These are phyloP conservation scores for Andrena trimmerana DNA, from an alignment of 2,888 invertebrate species.

Conservation along the genomic window DNA sequence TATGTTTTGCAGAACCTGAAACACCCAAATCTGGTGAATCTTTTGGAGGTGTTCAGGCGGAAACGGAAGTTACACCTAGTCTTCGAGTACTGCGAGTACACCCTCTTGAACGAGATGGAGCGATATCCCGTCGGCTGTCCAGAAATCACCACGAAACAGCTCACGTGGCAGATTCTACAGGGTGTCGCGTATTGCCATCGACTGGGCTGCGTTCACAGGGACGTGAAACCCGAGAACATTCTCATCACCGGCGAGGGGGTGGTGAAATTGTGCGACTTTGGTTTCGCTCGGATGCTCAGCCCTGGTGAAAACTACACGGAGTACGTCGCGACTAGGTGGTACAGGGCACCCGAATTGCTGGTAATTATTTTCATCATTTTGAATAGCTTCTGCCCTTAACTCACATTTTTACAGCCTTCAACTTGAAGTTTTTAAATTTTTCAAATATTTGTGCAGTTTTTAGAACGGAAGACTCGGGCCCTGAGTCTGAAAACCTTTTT, in stretches of 20 bases:
- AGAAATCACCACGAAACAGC: conserved; percentile 95
- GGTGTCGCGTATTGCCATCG: conserved; percentile 98
- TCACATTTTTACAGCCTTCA: too few species aligned
- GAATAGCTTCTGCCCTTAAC: not conserved
- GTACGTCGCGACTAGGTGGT: conserved; percentile 99
- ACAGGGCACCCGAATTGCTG: conserved; percentile 97
- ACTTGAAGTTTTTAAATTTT: not conserved
- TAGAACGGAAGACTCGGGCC: too few species aligned
- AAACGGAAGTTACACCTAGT: conserved; percentile 98
- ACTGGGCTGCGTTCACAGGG: conserved; percentile 97
- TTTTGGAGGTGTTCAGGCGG: conserved; percentile 98
- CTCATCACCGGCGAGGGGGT: conserved; percentile 96
- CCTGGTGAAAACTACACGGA: conserved; percentile 99
- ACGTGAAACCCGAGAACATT: conserved; percentile 99
- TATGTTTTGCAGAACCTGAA: conserved; percentile 93
- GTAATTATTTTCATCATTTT: conserved; percentile 64
- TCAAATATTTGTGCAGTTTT: too few species aligned
- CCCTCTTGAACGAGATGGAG: conserved; percentile 98
- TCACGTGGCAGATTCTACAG: conserved; percentile 97
- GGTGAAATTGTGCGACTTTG: conserved; percentile 99
- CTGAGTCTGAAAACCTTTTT: too few species aligned
- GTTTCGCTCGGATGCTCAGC: conserved; percentile 98
- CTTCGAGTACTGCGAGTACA: conserved; percentile 99
- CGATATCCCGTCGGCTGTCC: conserved; percentile 97
- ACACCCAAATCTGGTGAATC: conserved; percentile 98